Percentiles rank a stretch among this genome's conserved stretches.
phyloP scores from a whole-genome alignment of 2,888 invertebrate species.

The Athetis lepigone region DNA sequence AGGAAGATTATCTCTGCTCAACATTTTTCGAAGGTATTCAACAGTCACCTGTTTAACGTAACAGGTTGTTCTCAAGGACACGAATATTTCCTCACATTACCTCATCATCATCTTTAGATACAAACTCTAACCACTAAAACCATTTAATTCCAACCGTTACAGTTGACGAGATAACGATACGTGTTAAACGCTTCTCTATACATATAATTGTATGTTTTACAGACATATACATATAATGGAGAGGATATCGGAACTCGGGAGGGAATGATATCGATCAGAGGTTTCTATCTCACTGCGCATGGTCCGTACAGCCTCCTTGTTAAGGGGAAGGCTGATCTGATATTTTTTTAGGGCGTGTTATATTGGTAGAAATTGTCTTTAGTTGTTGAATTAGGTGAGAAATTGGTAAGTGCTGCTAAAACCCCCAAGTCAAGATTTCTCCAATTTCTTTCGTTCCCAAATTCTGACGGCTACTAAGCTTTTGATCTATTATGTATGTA shows the following conservation, averaged over 20 bases:
- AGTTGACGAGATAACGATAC: constrained; percentile 27
- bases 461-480: too few relatives aligned
- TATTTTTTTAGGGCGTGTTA: neutral
- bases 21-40: too few relatives aligned
- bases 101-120: neutral
- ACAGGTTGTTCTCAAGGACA: neutral
- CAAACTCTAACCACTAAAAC: neutral
- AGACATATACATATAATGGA: constrained; percentile 26
- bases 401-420: too few relatives aligned
- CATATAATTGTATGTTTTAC: constrained; percentile 5
- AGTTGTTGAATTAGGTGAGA: too few relatives aligned
- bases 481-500: too few relatives aligned
- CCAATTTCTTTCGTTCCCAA: too few relatives aligned
- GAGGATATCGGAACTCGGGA: constrained; percentile 50
- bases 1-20: too few relatives aligned
- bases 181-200: constrained; percentile 20
- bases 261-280: constrained; percentile 70
- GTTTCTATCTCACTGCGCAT: constrained; percentile 75
- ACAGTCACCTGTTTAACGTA: neutral
- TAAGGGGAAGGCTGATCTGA: constrained; percentile 70
- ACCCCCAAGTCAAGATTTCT: too few relatives aligned
- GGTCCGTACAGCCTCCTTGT: constrained; percentile 78
- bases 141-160: constrained; percentile 23
- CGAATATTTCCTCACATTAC: neutral
- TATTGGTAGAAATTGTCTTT: neutral